Evolutionary conservation across 2,113 vertebrate species (phyloP), one percentile per base, ranked within the genome.

Genomic region (Ailuropoda melanoleuca): DNA sequence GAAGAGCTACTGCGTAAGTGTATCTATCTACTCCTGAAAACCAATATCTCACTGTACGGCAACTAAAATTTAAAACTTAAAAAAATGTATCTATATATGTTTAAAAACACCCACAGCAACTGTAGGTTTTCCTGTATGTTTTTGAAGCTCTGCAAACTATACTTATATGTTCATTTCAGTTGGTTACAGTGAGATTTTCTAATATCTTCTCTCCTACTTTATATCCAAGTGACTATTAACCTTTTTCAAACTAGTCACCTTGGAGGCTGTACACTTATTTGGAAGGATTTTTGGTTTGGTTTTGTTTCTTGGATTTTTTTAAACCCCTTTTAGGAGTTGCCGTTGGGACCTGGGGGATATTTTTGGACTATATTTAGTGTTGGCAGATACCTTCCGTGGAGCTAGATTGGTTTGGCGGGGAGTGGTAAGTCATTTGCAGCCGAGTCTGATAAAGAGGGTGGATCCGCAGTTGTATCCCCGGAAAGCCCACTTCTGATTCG

Each of bases 1-100:
- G 98, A 99, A 99, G 99, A 99, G 99, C 99, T 99, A 99, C 78
- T 99, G 99, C 97, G 99, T 99, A 99, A 99, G 99, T 99, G 97
- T 98, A 82, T 96, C 43, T 98, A 82, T 96, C 43, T 97, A 72
- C 34, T 68, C 34, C 66, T 37, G 66, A 68, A 68, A 68, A 68
- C 66, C 66, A 37, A 0, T 68, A 18, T 68, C 0, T 1, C n/a
- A 68, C n/a, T 21, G 31, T 66, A 6, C 4, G 34, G 19, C 19
- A 37, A 68, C 66, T 68, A n/a, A 68, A n/a, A 68, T n/a, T 18
- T n/a, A 68, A 68, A 43, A 43, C 43, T 43, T 43, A 43, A 43
- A 43, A 43, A 43, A 43, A 43, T 43, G 43, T 43, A 43, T 43
- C 43, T 43, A 43, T 43, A 43, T 43, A 43, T 43, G 43, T 43